A percentile compares a stretch with the other conserved stretches of the same genome.
Conservation (phyloP, 1,140 invertebrate species). For the Lasaia peninsularis region DNA sequence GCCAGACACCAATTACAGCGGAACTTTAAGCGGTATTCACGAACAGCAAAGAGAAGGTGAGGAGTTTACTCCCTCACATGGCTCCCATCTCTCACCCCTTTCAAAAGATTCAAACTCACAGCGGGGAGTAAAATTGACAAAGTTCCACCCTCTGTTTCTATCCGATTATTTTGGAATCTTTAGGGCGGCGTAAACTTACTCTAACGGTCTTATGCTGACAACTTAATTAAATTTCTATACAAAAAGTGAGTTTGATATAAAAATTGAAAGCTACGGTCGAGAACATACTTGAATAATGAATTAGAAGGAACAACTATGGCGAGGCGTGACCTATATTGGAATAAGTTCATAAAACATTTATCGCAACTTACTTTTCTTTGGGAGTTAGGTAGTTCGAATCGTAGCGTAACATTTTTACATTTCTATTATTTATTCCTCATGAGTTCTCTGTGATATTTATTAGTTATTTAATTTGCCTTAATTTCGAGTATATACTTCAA, state of each 20-base stretch:
- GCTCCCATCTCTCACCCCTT: conserved; percentile 41
- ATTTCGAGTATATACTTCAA: too few species aligned
- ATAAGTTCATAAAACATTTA: not conserved
- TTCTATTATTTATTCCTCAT: not conserved
- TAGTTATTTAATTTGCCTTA: not conserved
- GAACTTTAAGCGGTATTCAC: conserved; percentile 70
- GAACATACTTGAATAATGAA: too few species aligned
- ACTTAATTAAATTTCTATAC: conserved; percentile 35
- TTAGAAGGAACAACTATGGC: not conserved
- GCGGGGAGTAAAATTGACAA: conserved; percentile 57
- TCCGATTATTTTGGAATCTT: conserved; percentile 63
- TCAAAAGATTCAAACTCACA: conserved; percentile 44
- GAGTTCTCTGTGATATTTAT: not conserved
- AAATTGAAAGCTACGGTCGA: not conserved
- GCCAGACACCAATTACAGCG: conserved; percentile 71
- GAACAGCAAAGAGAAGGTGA: conserved; percentile 48
- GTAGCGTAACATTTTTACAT: not conserved
- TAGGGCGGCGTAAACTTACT: conserved; percentile 47
- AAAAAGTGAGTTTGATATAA: not conserved
- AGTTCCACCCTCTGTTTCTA: conserved; percentile 50
- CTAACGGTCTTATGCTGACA: conserved; percentile 34
- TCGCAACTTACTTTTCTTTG: not conserved
- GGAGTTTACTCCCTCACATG: conserved; percentile 29
- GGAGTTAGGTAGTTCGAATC: not conserved
- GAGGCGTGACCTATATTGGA: not conserved